A percentile compares a stretch with the other conserved stretches of the same genome.
Conservation (phyloP, 1,140 invertebrate genomes). For the Trichonephila clavipes region DNA sequence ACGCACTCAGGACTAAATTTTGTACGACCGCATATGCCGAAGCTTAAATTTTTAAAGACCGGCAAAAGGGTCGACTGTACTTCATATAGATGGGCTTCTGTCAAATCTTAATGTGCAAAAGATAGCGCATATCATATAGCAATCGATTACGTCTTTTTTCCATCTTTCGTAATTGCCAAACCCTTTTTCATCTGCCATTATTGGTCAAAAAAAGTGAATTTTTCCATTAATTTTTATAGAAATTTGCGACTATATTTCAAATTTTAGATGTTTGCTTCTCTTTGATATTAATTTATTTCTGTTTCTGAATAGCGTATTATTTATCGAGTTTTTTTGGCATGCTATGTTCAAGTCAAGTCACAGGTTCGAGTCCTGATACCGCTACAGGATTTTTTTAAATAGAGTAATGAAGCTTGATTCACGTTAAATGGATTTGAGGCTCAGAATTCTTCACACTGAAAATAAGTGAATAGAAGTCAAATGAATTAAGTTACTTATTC, state of each 20-base stretch:
- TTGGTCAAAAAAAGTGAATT: not conserved
- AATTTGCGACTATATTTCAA: not conserved
- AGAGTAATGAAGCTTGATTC: too few species aligned
- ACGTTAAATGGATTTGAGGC: too few species aligned
- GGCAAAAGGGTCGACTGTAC: not conserved
- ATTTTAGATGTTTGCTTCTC: too few species aligned
- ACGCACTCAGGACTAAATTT: not conserved
- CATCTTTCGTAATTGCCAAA: not conserved
- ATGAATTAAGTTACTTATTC: too few species aligned
- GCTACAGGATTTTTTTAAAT: too few species aligned
- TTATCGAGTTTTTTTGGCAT: too few species aligned
- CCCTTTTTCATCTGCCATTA: not conserved
- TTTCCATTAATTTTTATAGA: not conserved
- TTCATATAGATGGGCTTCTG: not conserved
- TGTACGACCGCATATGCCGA: not conserved
- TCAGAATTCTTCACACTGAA: too few species aligned
- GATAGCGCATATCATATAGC: not conserved
- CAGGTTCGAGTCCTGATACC: too few species aligned
- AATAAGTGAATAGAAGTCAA: too few species aligned
- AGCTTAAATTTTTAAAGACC: not conserved
- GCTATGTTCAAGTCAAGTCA: too few species aligned
- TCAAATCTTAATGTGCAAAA: constrained; percentile 13
- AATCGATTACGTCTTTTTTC: not conserved
- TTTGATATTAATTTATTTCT: too few species aligned
- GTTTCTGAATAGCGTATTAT: too few species aligned